These are phyloP conservation scores for Lophotriccus pileatus DNA, from an alignment of 2,797 vertebrate genomes.

Conservation along the genomic window DNA sequence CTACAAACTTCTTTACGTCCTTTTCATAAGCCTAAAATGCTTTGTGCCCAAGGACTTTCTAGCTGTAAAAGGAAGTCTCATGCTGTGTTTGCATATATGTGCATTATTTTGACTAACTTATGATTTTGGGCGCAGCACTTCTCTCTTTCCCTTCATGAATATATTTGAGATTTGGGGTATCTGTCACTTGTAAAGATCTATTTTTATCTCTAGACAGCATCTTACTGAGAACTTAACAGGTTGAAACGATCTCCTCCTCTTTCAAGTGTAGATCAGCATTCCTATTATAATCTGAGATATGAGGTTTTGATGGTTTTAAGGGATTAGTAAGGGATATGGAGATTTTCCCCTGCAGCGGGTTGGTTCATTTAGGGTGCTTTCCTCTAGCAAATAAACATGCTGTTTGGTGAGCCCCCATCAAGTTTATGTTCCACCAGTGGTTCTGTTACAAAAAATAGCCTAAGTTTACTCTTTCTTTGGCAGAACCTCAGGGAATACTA, in stretches of 20 bases:
- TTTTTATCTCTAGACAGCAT: not conserved
- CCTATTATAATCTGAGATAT: not conserved
- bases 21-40: not conserved
- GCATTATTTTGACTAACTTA: not conserved
- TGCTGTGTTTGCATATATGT: not conserved
- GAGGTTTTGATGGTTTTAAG: conserved; percentile 23
- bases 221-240: not conserved
- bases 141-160: not conserved
- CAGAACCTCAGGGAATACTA: not conserved
- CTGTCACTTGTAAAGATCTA: not conserved
- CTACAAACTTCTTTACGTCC: not conserved
- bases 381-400: not conserved
- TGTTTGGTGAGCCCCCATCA: not conserved
- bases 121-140: not conserved
- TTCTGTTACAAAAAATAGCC: not conserved
- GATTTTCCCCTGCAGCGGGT: not conserved
- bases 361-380: not conserved
- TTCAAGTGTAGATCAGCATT: conserved; percentile 3
- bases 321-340: conserved; percentile 5
- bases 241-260: conserved; percentile 4
- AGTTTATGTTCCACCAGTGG: not conserved
- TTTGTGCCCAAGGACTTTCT: not conserved
- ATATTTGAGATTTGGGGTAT: not conserved
- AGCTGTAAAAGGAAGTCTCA: not conserved
- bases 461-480: not conserved